Conservation (phyloP, 92 coral and sea anemone species). For the Paramuricea clavata region DNA sequence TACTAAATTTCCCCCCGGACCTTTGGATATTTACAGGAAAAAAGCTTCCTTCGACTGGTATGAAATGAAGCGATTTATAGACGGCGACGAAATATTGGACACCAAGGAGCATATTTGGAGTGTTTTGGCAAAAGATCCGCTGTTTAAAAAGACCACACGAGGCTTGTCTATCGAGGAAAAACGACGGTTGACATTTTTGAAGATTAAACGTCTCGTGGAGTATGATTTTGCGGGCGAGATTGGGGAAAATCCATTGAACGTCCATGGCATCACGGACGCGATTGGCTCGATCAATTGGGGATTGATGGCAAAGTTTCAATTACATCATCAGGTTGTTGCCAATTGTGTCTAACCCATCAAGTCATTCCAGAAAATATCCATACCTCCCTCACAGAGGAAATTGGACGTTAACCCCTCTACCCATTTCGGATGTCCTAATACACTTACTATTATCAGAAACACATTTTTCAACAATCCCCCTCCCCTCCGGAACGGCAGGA, state of each 20-base stretch:
- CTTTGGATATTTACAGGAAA: conserved; percentile 81
- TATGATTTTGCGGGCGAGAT: conserved; percentile 85
- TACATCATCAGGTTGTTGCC: conserved; percentile 77
- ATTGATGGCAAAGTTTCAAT: conserved; percentile 65
- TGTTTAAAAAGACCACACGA: conserved; percentile 71
- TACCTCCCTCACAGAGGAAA: too few species aligned
- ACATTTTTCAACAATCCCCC: too few species aligned
- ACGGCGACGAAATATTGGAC: conserved; percentile 81
- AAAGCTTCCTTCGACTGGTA: conserved; percentile 85
- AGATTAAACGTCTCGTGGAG: conserved; percentile 77
- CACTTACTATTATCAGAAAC: too few species aligned
- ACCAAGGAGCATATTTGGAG: conserved; percentile 82
- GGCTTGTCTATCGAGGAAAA: conserved; percentile 80
- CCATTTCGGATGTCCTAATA: too few species aligned
- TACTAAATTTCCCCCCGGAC: conserved; percentile 77
- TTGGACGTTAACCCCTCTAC: too few species aligned
- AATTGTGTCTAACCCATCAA: too few species aligned
- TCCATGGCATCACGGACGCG: conserved; percentile 66
- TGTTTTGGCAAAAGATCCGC: conserved; percentile 82
- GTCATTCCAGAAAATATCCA: too few species aligned
- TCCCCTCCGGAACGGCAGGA: too few species aligned
- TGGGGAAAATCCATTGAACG: conserved; percentile 73
- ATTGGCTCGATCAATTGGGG: conserved; percentile 88
- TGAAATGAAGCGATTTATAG: conserved; percentile 85
- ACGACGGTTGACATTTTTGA: conserved; percentile 75